phyloP scores from a whole-genome alignment of 1,140 invertebrate species.

The Drosophila melanica region DNA sequence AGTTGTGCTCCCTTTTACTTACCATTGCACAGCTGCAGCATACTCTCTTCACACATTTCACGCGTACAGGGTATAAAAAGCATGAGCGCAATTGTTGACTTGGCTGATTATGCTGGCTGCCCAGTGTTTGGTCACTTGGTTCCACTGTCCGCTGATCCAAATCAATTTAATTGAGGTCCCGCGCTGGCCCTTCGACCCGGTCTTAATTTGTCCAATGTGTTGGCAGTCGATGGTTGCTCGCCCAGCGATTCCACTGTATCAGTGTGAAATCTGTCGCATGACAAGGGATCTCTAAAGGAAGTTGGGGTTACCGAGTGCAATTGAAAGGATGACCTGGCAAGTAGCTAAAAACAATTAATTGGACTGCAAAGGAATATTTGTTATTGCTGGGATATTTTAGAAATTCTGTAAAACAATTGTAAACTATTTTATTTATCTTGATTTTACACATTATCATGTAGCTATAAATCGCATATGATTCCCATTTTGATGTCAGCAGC shows the following conservation, averaged over 20 bases:
- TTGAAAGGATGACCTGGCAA: constrained; percentile 7
- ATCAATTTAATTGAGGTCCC: constrained; percentile 80
- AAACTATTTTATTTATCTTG: too few relatives aligned
- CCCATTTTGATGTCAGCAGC: too few relatives aligned
- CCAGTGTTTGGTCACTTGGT: constrained; percentile 25
- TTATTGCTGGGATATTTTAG: too few relatives aligned
- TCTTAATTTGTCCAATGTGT: constrained; percentile 66
- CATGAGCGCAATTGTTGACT: not conserved
- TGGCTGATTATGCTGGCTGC: constrained; percentile 45
- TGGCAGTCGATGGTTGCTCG: constrained; percentile 26
- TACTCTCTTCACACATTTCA: too few relatives aligned
- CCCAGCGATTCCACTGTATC: constrained; percentile 36
- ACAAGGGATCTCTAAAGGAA: constrained; percentile 35
- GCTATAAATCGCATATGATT: too few relatives aligned
- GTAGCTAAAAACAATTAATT: not conserved
- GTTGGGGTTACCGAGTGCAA: constrained; percentile 46
- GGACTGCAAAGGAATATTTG: not conserved
- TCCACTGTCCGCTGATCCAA: constrained; percentile 63
- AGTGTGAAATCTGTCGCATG: constrained; percentile 66
- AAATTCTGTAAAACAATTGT: too few relatives aligned
- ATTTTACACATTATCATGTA: too few relatives aligned
- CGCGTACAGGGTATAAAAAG: not conserved
- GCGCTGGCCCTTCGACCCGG: constrained; percentile 47
- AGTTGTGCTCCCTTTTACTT: too few relatives aligned
- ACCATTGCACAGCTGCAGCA: too few relatives aligned